Conservation (phyloP, 2,888 invertebrate species). For the Pheosia gnoma region DNA sequence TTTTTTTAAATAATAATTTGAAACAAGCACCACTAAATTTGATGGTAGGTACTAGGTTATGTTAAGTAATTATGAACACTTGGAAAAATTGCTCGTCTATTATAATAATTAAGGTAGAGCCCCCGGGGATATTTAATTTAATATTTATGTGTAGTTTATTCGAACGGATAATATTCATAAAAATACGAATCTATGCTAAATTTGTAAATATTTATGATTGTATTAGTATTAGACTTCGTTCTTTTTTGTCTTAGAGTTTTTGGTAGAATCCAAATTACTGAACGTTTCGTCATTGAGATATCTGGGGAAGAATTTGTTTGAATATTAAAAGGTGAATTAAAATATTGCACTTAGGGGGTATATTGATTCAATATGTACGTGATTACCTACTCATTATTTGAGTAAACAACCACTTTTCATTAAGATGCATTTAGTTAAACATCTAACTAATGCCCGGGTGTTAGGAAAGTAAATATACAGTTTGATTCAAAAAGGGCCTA, state of each 20-base stretch:
- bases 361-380: neutral
- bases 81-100: conserved; percentile 6
- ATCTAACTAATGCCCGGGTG: too few relatives aligned
- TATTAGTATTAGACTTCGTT: conserved; percentile 13
- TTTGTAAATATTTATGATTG: conserved; percentile 22
- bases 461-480: too few relatives aligned
- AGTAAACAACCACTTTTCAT: too few relatives aligned
- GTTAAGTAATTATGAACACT: conserved; percentile 2
- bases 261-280: conserved; percentile 59
- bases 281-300: conserved; percentile 42
- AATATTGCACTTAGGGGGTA: neutral
- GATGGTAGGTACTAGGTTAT: too few relatives aligned
- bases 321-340: neutral
- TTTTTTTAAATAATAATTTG: conserved; percentile 65
- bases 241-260: conserved; percentile 46
- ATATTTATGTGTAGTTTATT: conserved; percentile 15
- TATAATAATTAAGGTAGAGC: neutral
- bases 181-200: conserved; percentile 8
- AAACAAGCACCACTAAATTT: conserved; percentile 42
- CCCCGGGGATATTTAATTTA: neutral
- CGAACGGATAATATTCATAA: conserved; percentile 6
- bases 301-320: conserved; percentile 1
- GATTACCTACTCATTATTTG: too few relatives aligned
- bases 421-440: too few relatives aligned
- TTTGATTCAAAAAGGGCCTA: too few relatives aligned